Evolutionary conservation across 2,113 vertebrate genomes (phyloP), one percentile per base, ranked within the genome.

Genomic region (Clupea harengus): DNA sequence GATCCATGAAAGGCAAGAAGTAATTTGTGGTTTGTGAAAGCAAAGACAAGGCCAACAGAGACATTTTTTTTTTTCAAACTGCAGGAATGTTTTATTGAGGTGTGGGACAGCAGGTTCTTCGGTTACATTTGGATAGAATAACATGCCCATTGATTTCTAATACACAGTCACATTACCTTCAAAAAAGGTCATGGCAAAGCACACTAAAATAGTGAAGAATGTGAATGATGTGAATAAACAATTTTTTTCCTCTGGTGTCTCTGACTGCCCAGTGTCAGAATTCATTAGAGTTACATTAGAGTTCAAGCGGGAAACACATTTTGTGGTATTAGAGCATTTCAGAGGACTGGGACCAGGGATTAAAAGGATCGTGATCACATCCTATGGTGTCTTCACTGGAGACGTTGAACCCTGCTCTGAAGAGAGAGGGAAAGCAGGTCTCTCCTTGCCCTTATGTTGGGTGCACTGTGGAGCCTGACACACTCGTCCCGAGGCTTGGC

Each of bases 81-180:
- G 28, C 72, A 39, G 72, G 72, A 78, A 78, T 78, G 72, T 78
- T 78, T 78, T 78, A 78, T 78, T 78, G 72, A 78, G 72, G 28
- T 78, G 72, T 78, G 32, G 72, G 72, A 78, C 28, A 78, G 72
- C 72, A 78, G 72, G 72, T 78, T 78, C 39, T 78, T 78, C 2
- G 28, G 72, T 78, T 78, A 39, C 72, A 32, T 78, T 78, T 44
- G 72, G 72, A 78, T 78, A 28, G 72, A 78, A 32, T 78, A 32
- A 11, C 72, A 13, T 4, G 11, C 11, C 72, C 72, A 44, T 78
- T 78, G 13, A 78, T 78, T 78, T 39, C 25, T 39, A 39, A 78
- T 78, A 78, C 1, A 78, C 28, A 3, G 9, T 44, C 72, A 78
- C 72, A 13, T 32, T 78, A 39, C 72, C 72, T 78, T 44, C 32